These are phyloP conservation scores for Leptinotarsa tumamoca DNA, from an alignment of 2,888 invertebrate species.

Conservation along the genomic window DNA sequence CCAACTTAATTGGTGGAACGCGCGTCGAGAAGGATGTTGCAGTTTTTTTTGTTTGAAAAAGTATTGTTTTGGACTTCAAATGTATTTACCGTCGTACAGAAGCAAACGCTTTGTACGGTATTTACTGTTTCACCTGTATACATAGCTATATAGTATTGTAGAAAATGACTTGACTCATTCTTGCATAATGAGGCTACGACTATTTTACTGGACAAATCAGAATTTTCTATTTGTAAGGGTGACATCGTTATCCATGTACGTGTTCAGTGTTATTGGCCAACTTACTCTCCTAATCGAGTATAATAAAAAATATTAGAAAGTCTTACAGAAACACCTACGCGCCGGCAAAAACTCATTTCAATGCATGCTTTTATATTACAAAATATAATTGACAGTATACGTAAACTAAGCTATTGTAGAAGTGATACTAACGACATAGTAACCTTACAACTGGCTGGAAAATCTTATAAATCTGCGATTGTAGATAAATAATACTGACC, in stretches of 20 bases:
- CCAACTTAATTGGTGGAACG: too few species aligned
- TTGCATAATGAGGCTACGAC: too few species aligned
- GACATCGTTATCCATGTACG: not conserved
- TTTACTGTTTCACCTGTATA: too few species aligned
- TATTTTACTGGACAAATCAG: not conserved
- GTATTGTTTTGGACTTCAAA: too few species aligned
- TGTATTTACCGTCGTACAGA: too few species aligned
- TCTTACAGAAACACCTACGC: constrained; percentile 37
- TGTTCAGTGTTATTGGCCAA: constrained; percentile 3
- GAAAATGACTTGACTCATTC: too few species aligned
- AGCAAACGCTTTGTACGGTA: too few species aligned
- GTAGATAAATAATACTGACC: too few species aligned
- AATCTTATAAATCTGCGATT: too few species aligned
- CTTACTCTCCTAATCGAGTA: constrained; percentile 27
- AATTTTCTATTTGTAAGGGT: not conserved
- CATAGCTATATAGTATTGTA: too few species aligned
- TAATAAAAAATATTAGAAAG: constrained; percentile 45
- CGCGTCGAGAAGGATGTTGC: too few species aligned
- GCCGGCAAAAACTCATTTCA: constrained; percentile 30
- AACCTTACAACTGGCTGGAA: not conserved
- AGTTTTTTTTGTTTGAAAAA: too few species aligned
- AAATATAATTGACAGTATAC: constrained; percentile 35
- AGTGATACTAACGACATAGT: not conserved
- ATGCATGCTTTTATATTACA: constrained; percentile 37
- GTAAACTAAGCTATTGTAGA: not conserved